Evolutionary conservation across 2,888 invertebrate genomes (phyloP).

Genomic region (Ennomos erosarius): DNA sequence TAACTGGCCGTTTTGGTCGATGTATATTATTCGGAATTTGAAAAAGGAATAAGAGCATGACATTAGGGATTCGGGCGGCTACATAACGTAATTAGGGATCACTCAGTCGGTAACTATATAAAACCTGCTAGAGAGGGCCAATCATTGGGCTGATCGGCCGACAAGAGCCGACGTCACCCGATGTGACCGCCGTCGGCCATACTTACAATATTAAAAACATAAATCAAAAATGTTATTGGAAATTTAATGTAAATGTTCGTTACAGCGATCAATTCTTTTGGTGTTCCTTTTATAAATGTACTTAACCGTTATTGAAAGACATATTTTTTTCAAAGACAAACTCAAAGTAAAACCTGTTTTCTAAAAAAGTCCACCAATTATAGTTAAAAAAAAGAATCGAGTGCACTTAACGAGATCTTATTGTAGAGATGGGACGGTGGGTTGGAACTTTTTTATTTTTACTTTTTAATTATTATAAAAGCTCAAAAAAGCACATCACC

Average conservation of each 20-base stretch:
- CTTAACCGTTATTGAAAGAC: slow-evolving; percentile 41
- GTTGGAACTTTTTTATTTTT: slow-evolving; percentile 56
- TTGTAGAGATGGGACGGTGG: slow-evolving; percentile 63
- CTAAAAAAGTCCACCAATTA: slow-evolving; percentile 59
- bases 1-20: slow-evolving; percentile 47
- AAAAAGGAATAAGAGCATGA: slow-evolving; percentile 55
- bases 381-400: slow-evolving; percentile 55
- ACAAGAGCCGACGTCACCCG: slow-evolving; percentile 60
- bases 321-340: slow-evolving; percentile 35
- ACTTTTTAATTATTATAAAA: slow-evolving; percentile 77
- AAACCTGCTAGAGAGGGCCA: slow-evolving; percentile 66
- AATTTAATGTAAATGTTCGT: slow-evolving; percentile 73
- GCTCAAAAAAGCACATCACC: slow-evolving; percentile 74
- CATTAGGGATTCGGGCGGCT: slow-evolving; percentile 62
- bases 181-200: slow-evolving; percentile 75
- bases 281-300: slow-evolving; percentile 15
- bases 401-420: slow-evolving; percentile 72
- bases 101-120: slow-evolving; percentile 57
- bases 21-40: slow-evolving; percentile 46
- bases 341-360: slow-evolving; percentile 41
- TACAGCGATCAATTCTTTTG: slow-evolving; percentile 46
- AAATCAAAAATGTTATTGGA: slow-evolving; percentile 79
- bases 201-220: slow-evolving; percentile 79
- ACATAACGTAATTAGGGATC: slow-evolving; percentile 76
- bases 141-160: slow-evolving; percentile 63